phyloP scores from a whole-genome alignment of 2,797 vertebrate genomes.

The Gymnothorax reevesii region DNA sequence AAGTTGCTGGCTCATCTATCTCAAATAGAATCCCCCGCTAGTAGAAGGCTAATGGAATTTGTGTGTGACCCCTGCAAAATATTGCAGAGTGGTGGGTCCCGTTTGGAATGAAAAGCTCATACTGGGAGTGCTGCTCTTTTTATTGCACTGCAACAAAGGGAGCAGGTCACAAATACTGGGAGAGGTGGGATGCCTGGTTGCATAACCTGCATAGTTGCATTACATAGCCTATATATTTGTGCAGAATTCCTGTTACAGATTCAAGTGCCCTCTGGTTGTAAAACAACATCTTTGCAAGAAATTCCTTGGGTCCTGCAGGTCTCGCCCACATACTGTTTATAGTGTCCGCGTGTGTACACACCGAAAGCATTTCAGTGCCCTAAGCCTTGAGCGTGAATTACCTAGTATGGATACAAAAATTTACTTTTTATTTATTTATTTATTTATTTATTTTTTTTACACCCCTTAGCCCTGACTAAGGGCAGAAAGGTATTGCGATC shows the following conservation, averaged over 20 bases:
- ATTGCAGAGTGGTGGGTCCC: no score
- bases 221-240: background rate
- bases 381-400: background rate
- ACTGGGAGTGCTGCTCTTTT: no score
- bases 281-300: background rate
- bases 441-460: background rate
- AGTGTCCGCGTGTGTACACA: background rate
- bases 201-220: no score
- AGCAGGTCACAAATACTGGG: no score
- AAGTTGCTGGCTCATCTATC: background rate
- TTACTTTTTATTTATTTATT: background rate
- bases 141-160: no score
- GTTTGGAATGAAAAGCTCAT: no score
- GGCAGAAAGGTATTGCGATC: no score
- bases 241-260: background rate
- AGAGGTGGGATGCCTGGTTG: no score
- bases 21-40: no score
- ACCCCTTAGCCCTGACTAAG: background rate
- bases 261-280: background rate
- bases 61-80: no score
- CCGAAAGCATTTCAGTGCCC: background rate
- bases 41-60: no score
- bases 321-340: background rate
- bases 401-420: background rate
- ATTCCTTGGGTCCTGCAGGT: background rate